Base-by-base conservation (phyloP, 2,888 invertebrate genomes). In the Patella pellucida region DNA sequence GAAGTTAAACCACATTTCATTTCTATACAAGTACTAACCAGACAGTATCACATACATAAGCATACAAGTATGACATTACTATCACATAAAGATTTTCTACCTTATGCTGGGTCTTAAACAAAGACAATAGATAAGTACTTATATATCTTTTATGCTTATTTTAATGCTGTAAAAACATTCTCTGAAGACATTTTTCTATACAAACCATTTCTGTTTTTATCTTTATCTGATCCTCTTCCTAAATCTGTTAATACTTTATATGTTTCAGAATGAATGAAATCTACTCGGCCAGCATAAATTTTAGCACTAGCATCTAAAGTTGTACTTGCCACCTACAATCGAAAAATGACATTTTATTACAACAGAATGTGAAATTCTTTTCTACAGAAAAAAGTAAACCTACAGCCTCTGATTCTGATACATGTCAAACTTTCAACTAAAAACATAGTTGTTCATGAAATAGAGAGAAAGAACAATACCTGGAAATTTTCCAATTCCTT, bases 291-390 rank as follows among this genome's bases (percentile, higher is more conserved):
- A 0, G 96, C 95, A 90, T 97, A 97, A 73, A 97, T 96, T 89
- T 96, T 95, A 0, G 96, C 94, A 12, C 96, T 95, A 0, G 96
- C 96, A 90, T 97, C 97, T 71, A 97, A 92, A 0, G 97, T 95
- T 0, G 95, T 95, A 71, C 96, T 95, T 1, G 96, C 96, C 15
- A 96, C 94, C 93, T 96, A 76, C 50, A 74, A 27, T 52, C 1
- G 4, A 67, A 72, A 15, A 94, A 71, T 62, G 67, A 62, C 52
- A 41, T 16, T 56, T 52, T 56, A 56, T 56, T 4, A 23, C 19
- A 56, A 14, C 31, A 7, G n/a, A 71, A 71, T 14, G 15, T n/a
- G 41, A 16, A 15, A 16, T 52, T 41, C 41, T 41, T 41, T 41
- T 41, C 1, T 4, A 14, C 5, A 41, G 5, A 50, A 71, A 16